Evolutionary conservation across 2,797 vertebrate species (phyloP).

Genomic region (Acrossocheilus fasciatus): DNA sequence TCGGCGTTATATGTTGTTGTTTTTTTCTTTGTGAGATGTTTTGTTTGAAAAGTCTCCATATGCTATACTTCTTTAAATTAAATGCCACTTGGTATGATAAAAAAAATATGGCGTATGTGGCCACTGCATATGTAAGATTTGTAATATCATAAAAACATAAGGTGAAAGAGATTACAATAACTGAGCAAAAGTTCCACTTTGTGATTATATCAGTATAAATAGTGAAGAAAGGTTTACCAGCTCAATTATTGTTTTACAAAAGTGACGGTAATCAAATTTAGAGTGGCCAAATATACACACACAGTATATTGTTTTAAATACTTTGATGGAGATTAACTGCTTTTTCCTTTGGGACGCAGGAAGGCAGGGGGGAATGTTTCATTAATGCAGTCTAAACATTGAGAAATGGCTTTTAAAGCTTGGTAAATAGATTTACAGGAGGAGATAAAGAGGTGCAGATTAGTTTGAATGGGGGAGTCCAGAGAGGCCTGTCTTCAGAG

Average conservation of each 20-base stretch:
- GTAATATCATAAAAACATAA: background rate
- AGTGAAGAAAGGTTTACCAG: background rate
- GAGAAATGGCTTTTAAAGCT: conserved; percentile 43
- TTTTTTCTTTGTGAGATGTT: background rate
- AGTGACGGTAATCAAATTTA: background rate
- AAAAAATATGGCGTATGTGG: background rate
- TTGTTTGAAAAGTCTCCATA: background rate
- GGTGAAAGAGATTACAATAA: background rate
- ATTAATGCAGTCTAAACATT: conserved; percentile 36
- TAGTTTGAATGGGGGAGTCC: conserved; percentile 51
- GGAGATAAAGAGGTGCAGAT: conserved; percentile 38
- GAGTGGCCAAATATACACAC: background rate
- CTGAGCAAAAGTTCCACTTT: background rate
- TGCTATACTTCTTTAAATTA: background rate
- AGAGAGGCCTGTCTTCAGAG: conserved; percentile 46
- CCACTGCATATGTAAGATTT: background rate
- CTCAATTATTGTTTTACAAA: background rate
- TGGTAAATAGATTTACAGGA: conserved; percentile 38
- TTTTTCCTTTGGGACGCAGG: conserved; percentile 22
- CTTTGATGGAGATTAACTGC: conserved; percentile 32
- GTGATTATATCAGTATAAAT: background rate
- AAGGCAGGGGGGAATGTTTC: background rate
- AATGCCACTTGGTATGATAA: background rate
- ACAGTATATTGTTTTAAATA: background rate
- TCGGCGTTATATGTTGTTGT: no score